Evolutionary conservation across 2,797 vertebrate species (phyloP), one percentile per base, ranked within the genome.

Genomic region (Myiotriccus ornatus): DNA sequence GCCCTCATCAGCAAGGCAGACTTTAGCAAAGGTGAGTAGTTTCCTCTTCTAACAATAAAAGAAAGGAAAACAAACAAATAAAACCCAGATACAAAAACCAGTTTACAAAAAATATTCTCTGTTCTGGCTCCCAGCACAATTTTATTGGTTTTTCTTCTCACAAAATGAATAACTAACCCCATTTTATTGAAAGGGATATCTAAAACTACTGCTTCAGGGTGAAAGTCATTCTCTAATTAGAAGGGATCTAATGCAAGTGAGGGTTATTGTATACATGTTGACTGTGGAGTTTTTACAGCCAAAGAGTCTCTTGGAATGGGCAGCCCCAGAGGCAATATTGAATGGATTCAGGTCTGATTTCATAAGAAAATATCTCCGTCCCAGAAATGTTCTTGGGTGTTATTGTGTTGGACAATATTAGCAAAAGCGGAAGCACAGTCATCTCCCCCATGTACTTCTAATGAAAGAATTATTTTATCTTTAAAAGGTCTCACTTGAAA

Each of bases 71-170:
- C 25, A 12, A 52, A 60, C 32, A 37, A 73, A 67, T 30, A 52
- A 39, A 35, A 65, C n/a, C 4, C 12, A 62, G 89, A 69, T 35
- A 59, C 27, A 78, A 84, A 78, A 80, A 32, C 12, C 20, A 43
- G 57, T 91, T 92, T 79, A 88, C 57, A 55, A 84, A 92, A 95
- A 87, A 81, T 53, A 73, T 59, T 68, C 89, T 46, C 56, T 89
- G 10, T 75, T 92, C 84, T 87, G 87, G 59, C 89, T 94, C 84
- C 64, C 69, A 92, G 67, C 82, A 89, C 63, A 47, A 37, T 80
- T 93, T 94, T 89, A 90, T 94, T 91, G 41, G 20, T 82, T 94
- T 93, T 94, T 80, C 90, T 90, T 89, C 88, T 84, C 37, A 25
- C 32, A 9, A 86, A 93, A 94, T 91, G 85, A 92, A 88, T 90